Evolutionary conservation across 2,113 vertebrate genomes (phyloP).

Genomic region (Gobio gobio): DNA sequence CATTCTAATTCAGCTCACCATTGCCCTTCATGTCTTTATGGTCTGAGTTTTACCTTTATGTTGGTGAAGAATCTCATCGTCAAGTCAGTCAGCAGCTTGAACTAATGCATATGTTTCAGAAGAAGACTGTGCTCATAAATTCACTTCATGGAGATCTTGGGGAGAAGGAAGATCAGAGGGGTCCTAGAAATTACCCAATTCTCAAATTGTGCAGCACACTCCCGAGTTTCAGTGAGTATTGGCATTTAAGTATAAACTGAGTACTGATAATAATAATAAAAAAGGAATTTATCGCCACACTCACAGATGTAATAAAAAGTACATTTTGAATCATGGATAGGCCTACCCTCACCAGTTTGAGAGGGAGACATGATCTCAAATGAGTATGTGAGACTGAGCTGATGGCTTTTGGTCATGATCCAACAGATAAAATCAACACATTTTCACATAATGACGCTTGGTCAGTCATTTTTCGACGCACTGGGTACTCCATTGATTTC

Average conservation of each 20-base stretch:
- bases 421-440: background rate
- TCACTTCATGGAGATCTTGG: background rate
- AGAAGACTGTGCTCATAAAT: background rate
- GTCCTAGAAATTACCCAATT: background rate
- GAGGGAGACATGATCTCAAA: too few species aligned
- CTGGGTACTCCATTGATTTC: too few species aligned
- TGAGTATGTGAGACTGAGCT: background rate
- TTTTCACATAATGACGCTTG: too few species aligned
- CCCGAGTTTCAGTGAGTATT: background rate
- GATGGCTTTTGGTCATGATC: background rate
- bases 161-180: background rate
- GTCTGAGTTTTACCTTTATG: background rate
- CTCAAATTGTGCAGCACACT: background rate
- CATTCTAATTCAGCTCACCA: background rate
- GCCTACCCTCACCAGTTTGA: too few species aligned
- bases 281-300: background rate
- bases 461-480: too few species aligned
- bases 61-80: background rate
- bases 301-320: background rate
- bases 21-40: background rate
- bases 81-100: background rate
- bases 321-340: background rate
- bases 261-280: background rate
- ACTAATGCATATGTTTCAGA: background rate
- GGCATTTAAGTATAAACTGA: background rate